These are phyloP conservation scores for Neodiprion fabricii DNA, from an alignment of 1,140 invertebrate genomes.

Conservation along the genomic window DNA sequence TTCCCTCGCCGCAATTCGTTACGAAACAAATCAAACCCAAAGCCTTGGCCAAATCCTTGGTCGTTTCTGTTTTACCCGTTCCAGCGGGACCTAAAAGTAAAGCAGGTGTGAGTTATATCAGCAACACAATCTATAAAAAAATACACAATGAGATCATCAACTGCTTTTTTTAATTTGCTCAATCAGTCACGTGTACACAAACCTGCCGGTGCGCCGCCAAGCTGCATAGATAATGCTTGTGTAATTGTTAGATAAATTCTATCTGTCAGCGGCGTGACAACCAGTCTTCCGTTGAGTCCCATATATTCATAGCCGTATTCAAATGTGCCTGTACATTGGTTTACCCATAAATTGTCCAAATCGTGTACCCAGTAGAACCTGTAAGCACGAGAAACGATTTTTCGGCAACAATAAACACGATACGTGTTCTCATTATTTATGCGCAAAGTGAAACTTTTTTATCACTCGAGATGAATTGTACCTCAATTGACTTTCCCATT, in stretches of 20 bases:
- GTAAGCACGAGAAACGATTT: not conserved
- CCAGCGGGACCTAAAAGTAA: conserved; percentile 71
- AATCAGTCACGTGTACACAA: conserved; percentile 12
- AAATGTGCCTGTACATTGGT: conserved; percentile 86
- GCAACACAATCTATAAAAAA: conserved; percentile 1
- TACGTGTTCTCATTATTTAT: no score
- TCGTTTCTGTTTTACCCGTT: conserved; percentile 92
- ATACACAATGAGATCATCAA: conserved; percentile 18
- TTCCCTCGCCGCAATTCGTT: conserved; percentile 91
- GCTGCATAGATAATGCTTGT: conserved; percentile 86
- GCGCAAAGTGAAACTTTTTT: no score
- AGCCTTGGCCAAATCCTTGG: conserved; percentile 89
- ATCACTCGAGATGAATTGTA: conserved; percentile 19
- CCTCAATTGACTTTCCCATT: conserved; percentile 89
- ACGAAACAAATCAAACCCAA: conserved; percentile 86
- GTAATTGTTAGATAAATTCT: conserved; percentile 91
- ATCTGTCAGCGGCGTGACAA: conserved; percentile 91
- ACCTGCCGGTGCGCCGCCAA: conserved; percentile 87
- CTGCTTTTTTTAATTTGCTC: not conserved
- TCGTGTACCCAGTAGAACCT: conserved; percentile 89
- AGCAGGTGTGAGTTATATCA: not conserved
- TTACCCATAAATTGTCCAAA: conserved; percentile 80
- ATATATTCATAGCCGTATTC: conserved; percentile 95
- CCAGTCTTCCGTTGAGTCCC: conserved; percentile 88
- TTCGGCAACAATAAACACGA: no score